These are phyloP conservation scores for Pseudorhombus dupliciocellatus DNA, from an alignment of 2,113 vertebrate genomes.

Conservation along the genomic window DNA sequence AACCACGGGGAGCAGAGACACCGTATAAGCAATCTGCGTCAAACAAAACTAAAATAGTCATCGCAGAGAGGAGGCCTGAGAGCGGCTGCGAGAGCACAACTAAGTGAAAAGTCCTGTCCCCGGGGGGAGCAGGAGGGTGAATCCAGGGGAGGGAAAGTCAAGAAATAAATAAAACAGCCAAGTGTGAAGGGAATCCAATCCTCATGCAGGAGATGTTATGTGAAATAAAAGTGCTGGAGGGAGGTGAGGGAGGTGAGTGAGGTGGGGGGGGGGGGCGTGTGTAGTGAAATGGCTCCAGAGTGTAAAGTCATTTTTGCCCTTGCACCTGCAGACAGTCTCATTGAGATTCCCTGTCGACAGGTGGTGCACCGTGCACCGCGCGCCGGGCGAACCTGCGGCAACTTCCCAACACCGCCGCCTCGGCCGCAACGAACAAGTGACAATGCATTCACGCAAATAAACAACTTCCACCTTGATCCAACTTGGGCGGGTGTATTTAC, in stretches of 20 bases:
- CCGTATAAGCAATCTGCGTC: conserved; percentile 71
- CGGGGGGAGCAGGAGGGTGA: not conserved
- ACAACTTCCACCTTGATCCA: conserved; percentile 42
- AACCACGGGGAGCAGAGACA: conserved; percentile 37
- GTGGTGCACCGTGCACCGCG: conserved; percentile 57
- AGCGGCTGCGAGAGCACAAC: conserved; percentile 44
- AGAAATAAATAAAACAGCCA: not conserved
- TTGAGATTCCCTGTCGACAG: conserved; percentile 70
- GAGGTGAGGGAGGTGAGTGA: too few relatives aligned
- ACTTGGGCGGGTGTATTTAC: conserved; percentile 15
- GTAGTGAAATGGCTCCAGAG: not conserved
- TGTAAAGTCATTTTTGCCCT: conserved; percentile 33
- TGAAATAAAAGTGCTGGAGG: not conserved
- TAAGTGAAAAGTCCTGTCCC: conserved; percentile 58
- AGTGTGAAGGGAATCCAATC: too few relatives aligned
- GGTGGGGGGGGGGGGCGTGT: not conserved
- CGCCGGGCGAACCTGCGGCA: conserved; percentile 48
- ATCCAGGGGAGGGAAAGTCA: not conserved
- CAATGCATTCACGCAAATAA: not conserved
- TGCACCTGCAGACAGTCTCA: conserved; percentile 68
- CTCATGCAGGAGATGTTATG: too few relatives aligned
- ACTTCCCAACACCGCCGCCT: conserved; percentile 11
- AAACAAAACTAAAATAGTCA: conserved; percentile 78
- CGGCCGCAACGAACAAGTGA: not conserved
- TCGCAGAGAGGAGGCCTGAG: conserved; percentile 44